Percentiles rank a stretch among this genome's conserved stretches.
Conservation (phyloP, 2,113 vertebrate genomes). For the Malurus elegans region DNA sequence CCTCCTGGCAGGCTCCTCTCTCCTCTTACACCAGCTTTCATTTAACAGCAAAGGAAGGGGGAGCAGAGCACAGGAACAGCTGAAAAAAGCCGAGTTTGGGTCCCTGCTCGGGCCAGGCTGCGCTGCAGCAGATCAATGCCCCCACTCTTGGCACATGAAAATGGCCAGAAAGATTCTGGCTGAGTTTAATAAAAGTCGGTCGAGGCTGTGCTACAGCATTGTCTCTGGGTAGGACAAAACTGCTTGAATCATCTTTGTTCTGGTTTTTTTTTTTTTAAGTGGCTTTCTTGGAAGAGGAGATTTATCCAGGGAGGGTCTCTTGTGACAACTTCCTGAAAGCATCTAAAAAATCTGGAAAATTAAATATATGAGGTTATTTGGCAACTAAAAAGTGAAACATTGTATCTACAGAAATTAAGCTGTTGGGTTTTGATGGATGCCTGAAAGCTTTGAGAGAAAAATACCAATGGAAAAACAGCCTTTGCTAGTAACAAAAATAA, state of each 20-base stretch:
- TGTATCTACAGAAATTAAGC: conserved; percentile 50
- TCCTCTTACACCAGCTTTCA: conserved; percentile 14
- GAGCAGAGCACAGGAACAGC: conserved; percentile 15
- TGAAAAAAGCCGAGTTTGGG: not conserved
- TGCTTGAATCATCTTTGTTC: conserved; percentile 16
- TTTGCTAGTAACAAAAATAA: conserved; percentile 52
- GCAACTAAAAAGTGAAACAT: conserved; percentile 42
- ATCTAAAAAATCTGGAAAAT: conserved; percentile 57
- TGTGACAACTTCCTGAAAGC: conserved; percentile 57
- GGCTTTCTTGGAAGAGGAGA: conserved; percentile 42
- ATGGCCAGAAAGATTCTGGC: conserved; percentile 3
- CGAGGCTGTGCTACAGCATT: not conserved
- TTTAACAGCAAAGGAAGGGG: not conserved
- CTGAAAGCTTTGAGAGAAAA: conserved; percentile 43
- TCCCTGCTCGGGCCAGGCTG: not conserved
- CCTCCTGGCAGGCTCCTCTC: conserved; percentile 52
- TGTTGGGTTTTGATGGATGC: conserved; percentile 38
- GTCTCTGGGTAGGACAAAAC: conserved; percentile 16
- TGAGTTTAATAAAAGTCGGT: conserved; percentile 11
- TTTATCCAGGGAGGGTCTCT: conserved; percentile 35
- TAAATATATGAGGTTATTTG: conserved; percentile 54
- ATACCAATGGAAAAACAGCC: conserved; percentile 37
- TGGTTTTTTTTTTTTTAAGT: not conserved
- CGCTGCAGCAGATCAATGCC: not conserved
- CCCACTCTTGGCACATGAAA: not conserved